phyloP scores from a whole-genome alignment of 2,113 vertebrate species.

The Acrocephalus kingi region DNA sequence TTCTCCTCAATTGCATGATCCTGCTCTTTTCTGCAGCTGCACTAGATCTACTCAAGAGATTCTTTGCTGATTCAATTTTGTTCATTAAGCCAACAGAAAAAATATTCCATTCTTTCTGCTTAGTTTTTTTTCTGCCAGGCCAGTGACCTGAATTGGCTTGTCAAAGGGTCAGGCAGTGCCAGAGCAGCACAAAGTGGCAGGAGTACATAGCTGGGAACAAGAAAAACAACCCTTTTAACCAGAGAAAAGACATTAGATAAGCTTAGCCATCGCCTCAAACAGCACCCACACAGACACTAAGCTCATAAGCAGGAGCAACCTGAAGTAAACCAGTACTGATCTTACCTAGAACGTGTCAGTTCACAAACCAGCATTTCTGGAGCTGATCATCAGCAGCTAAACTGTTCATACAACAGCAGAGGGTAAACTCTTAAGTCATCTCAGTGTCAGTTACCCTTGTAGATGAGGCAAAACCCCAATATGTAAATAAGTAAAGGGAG shows the following conservation, averaged over 20 bases:
- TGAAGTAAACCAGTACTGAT: not conserved
- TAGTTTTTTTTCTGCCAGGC: not conserved
- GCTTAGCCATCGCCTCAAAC: not conserved
- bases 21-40: not conserved
- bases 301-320: not conserved
- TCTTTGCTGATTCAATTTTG: slow-evolving; percentile 17
- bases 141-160: not conserved
- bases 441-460: not conserved
- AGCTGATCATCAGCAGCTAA: not conserved
- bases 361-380: not conserved
- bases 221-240: not conserved
- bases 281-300: not conserved
- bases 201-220: not conserved
- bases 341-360: not conserved
- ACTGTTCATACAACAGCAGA: not conserved
- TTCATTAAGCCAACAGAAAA: slow-evolving; percentile 9
- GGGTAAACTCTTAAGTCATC: not conserved
- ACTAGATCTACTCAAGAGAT: not conserved
- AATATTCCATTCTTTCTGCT: not conserved
- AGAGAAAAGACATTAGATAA: not conserved
- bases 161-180: not conserved
- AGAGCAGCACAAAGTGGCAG: not conserved
- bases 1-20: not conserved
- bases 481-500: not conserved
- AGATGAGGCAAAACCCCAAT: not conserved